Base-by-base conservation (phyloP, 2,888 invertebrate species). In the Agrilus mali region DNA sequence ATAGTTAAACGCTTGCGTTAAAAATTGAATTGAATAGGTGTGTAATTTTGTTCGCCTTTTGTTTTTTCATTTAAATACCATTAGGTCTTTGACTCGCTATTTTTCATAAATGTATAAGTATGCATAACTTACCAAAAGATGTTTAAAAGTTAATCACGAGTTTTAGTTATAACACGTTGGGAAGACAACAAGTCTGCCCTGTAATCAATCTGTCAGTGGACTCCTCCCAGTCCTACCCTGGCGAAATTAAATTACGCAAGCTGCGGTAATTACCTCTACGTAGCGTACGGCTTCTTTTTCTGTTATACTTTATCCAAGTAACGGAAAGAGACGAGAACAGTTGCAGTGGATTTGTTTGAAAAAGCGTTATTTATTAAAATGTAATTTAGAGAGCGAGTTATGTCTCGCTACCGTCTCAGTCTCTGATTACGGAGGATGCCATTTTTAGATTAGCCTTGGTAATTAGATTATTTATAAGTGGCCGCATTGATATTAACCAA, bases 191-290 rank as follows among this genome's bases (percentile, higher is more conserved):
- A 51, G 54, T 48, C 58, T 60, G 56, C 57, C 59, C 65, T 61
- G 58, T 64, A 66, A 67, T 67, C 65, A 66, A 60, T 55, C 64
- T 66, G 66, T 67, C 67, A 64, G 53, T 66, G 60, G 58, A 53
- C 65, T 56, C 65, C 66, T 53, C 67, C 67, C 65, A 63, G 58
- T 59, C 59, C 65, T 61, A 63, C 65, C 64, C 65, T 64, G 66
- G 60, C 60, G 61, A 67, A 67, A 67, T 67, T 66, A 66, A 66
- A 66, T 67, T 65, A 65, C 63, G 61, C 57, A 57, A 59, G 55
- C 50, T 53, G 8, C 57, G 56, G 56, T 56, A 60, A 60, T 60
- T 57, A 53, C 50, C 51, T 50, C 44, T 56, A 61, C 63, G 61
- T 60, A 55, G 10, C 47, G 37, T 44, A 43, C 44, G 42, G 47